phyloP scores from a whole-genome alignment of 2,797 vertebrate species.

The Sus cebifrons region DNA sequence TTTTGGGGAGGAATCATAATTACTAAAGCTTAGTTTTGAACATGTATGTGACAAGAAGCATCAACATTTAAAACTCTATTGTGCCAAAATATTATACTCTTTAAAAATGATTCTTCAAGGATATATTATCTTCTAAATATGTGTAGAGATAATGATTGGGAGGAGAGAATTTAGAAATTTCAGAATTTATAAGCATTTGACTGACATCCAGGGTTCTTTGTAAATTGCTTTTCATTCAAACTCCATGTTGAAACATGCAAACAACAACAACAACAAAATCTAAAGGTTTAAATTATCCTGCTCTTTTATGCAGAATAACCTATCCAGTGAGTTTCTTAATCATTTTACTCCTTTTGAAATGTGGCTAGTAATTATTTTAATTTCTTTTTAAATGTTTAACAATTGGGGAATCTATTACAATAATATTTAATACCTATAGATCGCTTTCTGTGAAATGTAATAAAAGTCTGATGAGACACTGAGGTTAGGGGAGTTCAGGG shows the following conservation, averaged over 20 bases:
- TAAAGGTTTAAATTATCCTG: neutral
- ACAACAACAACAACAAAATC: neutral
- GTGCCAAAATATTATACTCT: neutral
- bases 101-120: neutral
- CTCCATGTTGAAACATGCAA: neutral
- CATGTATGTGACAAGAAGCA: neutral
- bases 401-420: neutral
- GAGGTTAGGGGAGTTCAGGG: neutral
- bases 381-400: constrained; percentile 17
- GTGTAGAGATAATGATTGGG: neutral
- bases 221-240: constrained; percentile 23
- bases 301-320: neutral
- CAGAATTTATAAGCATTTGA: constrained; percentile 18
- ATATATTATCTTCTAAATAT: neutral
- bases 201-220: neutral
- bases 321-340: neutral
- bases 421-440: neutral
- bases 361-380: neutral
- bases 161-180: neutral
- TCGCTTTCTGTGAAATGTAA: neutral
- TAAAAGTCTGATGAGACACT: neutral
- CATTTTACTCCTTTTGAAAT: neutral
- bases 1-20: neutral
- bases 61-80: neutral
- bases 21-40: neutral